A percentile compares a stretch with the other conserved stretches of the same genome.
These are phyloP conservation scores for Apamea sordens DNA, from an alignment of 2,888 invertebrate species.

Conservation along the genomic window DNA sequence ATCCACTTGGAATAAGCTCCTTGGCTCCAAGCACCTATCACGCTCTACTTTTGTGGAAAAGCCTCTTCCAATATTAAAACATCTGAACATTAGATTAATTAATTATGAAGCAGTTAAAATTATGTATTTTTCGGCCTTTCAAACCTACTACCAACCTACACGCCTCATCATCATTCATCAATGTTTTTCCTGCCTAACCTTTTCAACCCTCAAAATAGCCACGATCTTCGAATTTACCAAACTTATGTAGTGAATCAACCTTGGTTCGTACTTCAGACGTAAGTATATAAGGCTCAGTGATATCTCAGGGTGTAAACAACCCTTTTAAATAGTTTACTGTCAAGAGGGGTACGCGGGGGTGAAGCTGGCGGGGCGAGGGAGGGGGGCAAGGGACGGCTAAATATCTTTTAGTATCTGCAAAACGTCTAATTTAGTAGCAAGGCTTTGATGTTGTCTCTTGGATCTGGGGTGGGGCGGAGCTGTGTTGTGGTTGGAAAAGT, in stretches of 20 bases:
- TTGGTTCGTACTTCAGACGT: slow-evolving; percentile 51
- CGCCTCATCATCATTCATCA: background rate
- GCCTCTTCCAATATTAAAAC: background rate
- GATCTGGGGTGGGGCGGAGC: slow-evolving; percentile 67
- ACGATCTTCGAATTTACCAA: slow-evolving; percentile 24
- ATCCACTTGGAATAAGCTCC: background rate
- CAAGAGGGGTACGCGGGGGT: slow-evolving; percentile 58
- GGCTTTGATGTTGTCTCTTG: slow-evolving; percentile 82
- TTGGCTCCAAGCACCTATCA: background rate
- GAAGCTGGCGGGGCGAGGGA: slow-evolving; percentile 27
- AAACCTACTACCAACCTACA: background rate
- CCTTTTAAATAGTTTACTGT: slow-evolving; percentile 87
- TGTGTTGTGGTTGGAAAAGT: slow-evolving; percentile 21
- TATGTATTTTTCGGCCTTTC: background rate
- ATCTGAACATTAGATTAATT: background rate
- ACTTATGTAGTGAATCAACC: slow-evolving; percentile 47
- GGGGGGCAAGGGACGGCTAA: slow-evolving; percentile 75
- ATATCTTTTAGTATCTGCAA: slow-evolving; percentile 89
- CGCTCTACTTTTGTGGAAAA: background rate
- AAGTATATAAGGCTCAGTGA: slow-evolving; percentile 61
- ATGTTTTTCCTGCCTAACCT: background rate
- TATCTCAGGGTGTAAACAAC: slow-evolving; percentile 83
- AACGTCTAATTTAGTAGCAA: slow-evolving; percentile 86
- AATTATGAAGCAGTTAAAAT: background rate
- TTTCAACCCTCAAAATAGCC: slow-evolving; percentile 7